Evolutionary conservation across 2,113 vertebrate genomes (phyloP), one percentile per base, ranked within the genome.

Genomic region (Austrofundulus limnaeus): DNA sequence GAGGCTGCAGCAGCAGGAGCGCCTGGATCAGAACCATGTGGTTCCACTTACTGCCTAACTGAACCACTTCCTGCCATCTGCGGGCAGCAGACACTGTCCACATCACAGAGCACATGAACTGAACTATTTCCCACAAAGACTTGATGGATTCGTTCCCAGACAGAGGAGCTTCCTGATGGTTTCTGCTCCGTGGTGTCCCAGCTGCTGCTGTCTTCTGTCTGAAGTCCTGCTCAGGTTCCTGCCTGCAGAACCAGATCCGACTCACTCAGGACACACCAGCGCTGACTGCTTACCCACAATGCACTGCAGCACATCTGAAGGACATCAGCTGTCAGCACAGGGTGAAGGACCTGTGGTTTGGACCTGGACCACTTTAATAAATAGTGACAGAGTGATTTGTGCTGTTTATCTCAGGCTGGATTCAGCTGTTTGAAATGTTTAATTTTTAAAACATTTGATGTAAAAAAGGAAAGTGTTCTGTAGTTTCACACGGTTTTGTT

Each of bases 1-100:
- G 37, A 37, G 38, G 51, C 46, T 16, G 24, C 14, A 2, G 68
- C 19, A 28, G 34, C 21, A 11, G 6, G 34, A 41, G 28, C 16
- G 2, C n/a, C 2, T 0, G 4, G 0, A 16, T 50, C 25, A 0
- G 9, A 31, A 1, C 1, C 68, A 75, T 69, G 64, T 79, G 80
- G 43, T 13, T 56, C 23, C 3, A n/a, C n/a, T 76, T 70, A 48
- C 20, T 0, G 52, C 19, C 24, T 21, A 19, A 61, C 0, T 17
- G 10, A 4, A 9, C 60, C 68, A 43, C 42, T 75, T 75, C 72
- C 68, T 72, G 42, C 2, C 16, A 42, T 66, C 58, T 51, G 43
- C 1, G 20, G 11, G 47, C 46, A 24, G 43, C 67, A 60, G 59
- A 69, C 53, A 37, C n/a, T 2, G 51, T 8, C 55, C 67, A 65